Percentiles rank a stretch among this genome's conserved stretches.
Conservation (phyloP, 2,113 vertebrate species). For the Thermophis baileyi region DNA sequence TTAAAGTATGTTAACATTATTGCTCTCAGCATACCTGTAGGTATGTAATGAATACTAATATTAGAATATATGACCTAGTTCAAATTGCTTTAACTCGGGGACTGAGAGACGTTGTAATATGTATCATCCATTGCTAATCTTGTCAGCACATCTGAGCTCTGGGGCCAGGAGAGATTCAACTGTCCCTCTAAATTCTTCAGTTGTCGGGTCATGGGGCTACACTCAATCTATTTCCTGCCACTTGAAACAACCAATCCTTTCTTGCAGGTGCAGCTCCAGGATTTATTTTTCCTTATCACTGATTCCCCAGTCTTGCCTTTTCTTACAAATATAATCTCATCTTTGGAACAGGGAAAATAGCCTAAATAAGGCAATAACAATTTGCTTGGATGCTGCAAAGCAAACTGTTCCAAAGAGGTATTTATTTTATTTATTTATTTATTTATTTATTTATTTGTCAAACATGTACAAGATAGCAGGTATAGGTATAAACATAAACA, state of each 20-base stretch:
- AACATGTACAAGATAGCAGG: too few relatives aligned
- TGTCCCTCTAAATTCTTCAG: background rate
- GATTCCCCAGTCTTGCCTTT: background rate
- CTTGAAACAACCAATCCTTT: background rate
- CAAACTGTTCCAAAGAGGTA: background rate
- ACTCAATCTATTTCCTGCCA: background rate
- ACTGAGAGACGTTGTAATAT: background rate
- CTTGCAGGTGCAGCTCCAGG: background rate
- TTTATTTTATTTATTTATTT: too few relatives aligned
- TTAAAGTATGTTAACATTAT: background rate
- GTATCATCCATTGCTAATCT: slow-evolving; percentile 17
- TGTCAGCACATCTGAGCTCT: slow-evolving; percentile 9
- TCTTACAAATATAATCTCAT: background rate
- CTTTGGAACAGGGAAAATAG: background rate
- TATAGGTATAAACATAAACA: too few relatives aligned
- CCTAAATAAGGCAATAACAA: background rate
- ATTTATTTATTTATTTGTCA: too few relatives aligned
- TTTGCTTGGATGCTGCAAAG: background rate
- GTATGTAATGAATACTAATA: slow-evolving; percentile 6
- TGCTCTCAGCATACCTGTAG: slow-evolving; percentile 11
- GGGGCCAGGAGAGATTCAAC: background rate
- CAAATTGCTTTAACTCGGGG: background rate
- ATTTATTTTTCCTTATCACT: background rate
- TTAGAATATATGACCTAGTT: slow-evolving; percentile 27
- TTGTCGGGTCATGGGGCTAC: background rate